phyloP scores from a whole-genome alignment of 2,888 invertebrate genomes.

The Lydus trimaculatus region DNA sequence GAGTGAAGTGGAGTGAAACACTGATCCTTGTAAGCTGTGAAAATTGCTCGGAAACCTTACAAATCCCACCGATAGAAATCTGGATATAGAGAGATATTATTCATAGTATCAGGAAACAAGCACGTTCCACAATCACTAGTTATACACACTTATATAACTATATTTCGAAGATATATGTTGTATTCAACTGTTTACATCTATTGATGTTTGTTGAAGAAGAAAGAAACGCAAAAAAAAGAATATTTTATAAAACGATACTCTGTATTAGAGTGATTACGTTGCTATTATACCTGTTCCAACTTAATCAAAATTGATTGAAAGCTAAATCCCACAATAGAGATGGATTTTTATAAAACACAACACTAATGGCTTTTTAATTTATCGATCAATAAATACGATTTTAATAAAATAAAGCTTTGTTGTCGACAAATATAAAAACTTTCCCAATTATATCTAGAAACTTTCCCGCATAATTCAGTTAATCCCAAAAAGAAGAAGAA shows the following conservation, averaged over 20 bases:
- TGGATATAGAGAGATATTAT: conserved; percentile 40
- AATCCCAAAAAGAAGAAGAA: not conserved
- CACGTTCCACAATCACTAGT: conserved; percentile 36
- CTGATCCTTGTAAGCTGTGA: conserved; percentile 48
- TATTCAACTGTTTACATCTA: too few relatives aligned
- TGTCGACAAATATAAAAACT: not conserved
- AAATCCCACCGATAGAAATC: conserved; percentile 47
- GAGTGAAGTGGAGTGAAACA: conserved; percentile 42
- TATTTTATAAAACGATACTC: too few relatives aligned
- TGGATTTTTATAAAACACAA: not conserved
- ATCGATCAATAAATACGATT: not conserved
- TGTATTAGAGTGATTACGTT: too few relatives aligned
- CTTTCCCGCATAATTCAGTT: not conserved
- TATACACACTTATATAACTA: conserved; percentile 35
- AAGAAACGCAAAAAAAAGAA: not conserved
- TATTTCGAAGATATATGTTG: not conserved
- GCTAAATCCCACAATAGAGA: not conserved
- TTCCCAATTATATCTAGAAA: not conserved
- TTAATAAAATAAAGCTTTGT: not conserved
- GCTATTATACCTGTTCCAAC: not conserved
- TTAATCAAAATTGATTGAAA: conserved; percentile 1
- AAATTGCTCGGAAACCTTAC: conserved; percentile 49
- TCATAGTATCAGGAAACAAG: conserved; percentile 36
- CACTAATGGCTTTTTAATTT: not conserved
- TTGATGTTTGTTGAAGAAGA: not conserved